Evolutionary conservation across 2,888 invertebrate genomes (phyloP).

Genomic region (Elegia similella): DNA sequence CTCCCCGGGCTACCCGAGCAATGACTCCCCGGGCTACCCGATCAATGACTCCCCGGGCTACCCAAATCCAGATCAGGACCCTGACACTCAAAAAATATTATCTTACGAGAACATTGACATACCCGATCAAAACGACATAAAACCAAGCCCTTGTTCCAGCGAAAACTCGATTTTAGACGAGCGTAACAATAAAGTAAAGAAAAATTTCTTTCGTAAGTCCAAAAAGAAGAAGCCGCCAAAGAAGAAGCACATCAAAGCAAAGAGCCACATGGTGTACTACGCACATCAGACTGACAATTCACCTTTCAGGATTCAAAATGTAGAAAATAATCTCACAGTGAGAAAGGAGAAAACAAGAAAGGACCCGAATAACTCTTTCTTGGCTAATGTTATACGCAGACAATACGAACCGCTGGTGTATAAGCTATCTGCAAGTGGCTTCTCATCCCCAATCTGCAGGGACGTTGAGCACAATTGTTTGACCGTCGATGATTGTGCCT

Average conservation of each 20-base stretch:
- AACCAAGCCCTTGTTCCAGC: neutral
- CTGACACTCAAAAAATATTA: neutral
- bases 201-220: slow-evolving; percentile 28
- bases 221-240: slow-evolving; percentile 35
- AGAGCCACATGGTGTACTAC: slow-evolving; percentile 48
- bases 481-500: slow-evolving; percentile 27
- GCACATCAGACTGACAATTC: slow-evolving; percentile 39
- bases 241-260: slow-evolving; percentile 30
- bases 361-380: slow-evolving; percentile 33
- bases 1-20: neutral
- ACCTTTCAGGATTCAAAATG: slow-evolving; percentile 34
- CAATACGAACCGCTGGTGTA: slow-evolving; percentile 49
- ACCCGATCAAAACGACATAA: neutral
- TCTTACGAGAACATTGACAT: neutral
- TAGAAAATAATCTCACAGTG: slow-evolving; percentile 19
- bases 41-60: no score
- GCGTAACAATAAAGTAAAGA: slow-evolving; percentile 19
- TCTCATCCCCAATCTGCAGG: slow-evolving; percentile 59
- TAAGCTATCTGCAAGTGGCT: slow-evolving; percentile 46
- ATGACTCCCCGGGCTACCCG: neutral
- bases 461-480: slow-evolving; percentile 32
- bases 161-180: neutral
- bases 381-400: slow-evolving; percentile 46
- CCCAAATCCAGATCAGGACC: neutral
- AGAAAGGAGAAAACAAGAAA: slow-evolving; percentile 19